Evolutionary conservation across 2,797 vertebrate genomes (phyloP), one percentile per base, ranked within the genome.

Genomic region (Pantherophis vulpinus): DNA sequence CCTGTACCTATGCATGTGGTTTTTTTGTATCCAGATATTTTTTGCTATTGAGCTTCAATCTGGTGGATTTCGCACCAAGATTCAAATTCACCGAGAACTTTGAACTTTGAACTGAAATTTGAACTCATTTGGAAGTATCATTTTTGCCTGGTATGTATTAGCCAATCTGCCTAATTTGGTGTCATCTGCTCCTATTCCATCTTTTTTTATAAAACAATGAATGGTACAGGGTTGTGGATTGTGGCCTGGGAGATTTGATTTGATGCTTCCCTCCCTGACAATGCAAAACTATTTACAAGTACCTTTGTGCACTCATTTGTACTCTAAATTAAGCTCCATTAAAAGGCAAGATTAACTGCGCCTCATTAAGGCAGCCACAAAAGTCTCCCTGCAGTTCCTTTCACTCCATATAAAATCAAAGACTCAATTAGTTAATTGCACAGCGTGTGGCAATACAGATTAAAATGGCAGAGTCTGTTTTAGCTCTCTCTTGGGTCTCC

Each of bases 361-460:
- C 89, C 60, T 93, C 90, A 37, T 92, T 91, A 92, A 93, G 91
- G 37, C 18, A 92, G 93, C 91, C 55, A 91, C 5, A 27, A 29
- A 88, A 56, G 55, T 91, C 61, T 92, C 61, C 74, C 27, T 54
- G 27, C 83, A 94, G 60, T 29, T 88, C 47, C 55, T 94, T n/a
- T 63, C 27, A 51, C 86, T 86, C 13, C 83, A 29, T 23, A 93
- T 42, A 95, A 92, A 95, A 92, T 89, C 51, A 25, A 91, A 56
- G 74, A 79, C 10, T 58, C 63, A 91, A 86, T 91, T 11, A 95
- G 47, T 90, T 95, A 94, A 92, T 93, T 60, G 47, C 88, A 93
- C 14, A 59, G 59, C 25, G 90, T 88, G 87, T 58, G 54, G 74
- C 0, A 88, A 54, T 20, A 32, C 47, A 94, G 59, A 66, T 0